These are phyloP conservation scores for Pinna nobilis DNA, from an alignment of 1,140 invertebrate genomes.

Conservation along the genomic window DNA sequence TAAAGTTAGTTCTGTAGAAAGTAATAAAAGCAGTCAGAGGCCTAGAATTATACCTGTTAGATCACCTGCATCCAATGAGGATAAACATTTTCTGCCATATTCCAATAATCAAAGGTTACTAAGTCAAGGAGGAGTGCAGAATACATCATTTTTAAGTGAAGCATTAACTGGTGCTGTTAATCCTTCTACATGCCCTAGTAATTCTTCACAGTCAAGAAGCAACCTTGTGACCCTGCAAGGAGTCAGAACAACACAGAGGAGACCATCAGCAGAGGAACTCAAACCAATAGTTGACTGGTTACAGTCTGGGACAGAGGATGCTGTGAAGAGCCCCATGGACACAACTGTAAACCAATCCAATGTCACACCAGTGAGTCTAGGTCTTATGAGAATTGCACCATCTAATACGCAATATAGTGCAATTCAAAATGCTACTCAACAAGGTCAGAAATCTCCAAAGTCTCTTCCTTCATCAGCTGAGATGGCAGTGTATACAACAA, in stretches of 20 bases:
- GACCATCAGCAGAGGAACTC: constrained; percentile 42
- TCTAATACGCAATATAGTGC: not conserved
- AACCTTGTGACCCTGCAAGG: not conserved
- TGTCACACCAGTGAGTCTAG: not conserved
- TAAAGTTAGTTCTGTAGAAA: not conserved
- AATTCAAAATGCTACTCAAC: not conserved
- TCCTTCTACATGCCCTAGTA: too few species aligned
- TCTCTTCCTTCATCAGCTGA: not conserved
- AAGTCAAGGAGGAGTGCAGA: not conserved
- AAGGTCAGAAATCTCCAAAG: not conserved
- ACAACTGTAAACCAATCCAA: not conserved
- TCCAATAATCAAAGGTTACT: too few species aligned
- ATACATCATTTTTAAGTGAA: not conserved
- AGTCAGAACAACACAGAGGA: constrained; percentile 6
- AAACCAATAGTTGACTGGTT: constrained; percentile 45
- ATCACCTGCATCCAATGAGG: not conserved
- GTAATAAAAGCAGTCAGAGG: not conserved
- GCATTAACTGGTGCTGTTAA: too few species aligned
- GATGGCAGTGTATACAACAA: not conserved
- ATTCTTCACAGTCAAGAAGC: not conserved
- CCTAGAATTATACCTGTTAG: too few species aligned
- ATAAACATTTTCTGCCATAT: too few species aligned
- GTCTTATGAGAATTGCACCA: not conserved
- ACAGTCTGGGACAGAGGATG: constrained; percentile 45
- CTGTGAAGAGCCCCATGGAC: constrained; percentile 5